Base-by-base conservation (phyloP, 1,140 invertebrate genomes). In the Nephotettix cincticeps region DNA sequence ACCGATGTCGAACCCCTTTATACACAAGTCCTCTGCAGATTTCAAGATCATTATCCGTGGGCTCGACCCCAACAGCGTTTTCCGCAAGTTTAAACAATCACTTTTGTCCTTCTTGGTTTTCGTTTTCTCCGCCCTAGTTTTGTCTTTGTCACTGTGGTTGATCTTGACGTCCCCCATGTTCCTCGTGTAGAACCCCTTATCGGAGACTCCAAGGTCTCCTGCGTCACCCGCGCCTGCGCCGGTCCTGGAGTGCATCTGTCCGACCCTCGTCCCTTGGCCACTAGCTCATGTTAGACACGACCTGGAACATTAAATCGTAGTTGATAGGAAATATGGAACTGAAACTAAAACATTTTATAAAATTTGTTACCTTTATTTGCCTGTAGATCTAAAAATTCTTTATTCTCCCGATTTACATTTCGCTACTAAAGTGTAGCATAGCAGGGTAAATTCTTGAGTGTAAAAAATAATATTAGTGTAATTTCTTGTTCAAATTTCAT, bases 11-110 rank as follows among this genome's bases (percentile, higher is more conserved):
- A 70, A 63, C 13, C 68, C 54, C 63, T 70, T 70, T 27, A 36
- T 43, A 25, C 68, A 70, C 68, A 70, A 43, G 28, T 70, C 61
- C 29, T 65, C 70, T 23, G 70, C 70, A 14, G 61, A 66, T 36
- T 66, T 65, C 23, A 66, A 36, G 29, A 71, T 51, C 23, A 66
- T 63, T 43, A 66, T 25, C 21, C 51, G 40, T 21, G 70, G 61
- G 47, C 70, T 65, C 17, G 70, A 63, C 1, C 40, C 32, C 9
- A 71, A 29, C 23, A 71, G 40, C 6, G 70, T 71, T 17, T 54
- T 65, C 27, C 51, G 25, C 2, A 71, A 27, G 47, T 66, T 66
- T 32, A 66, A 29, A 71, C 61, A 65, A 47, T 65, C 70, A 19
- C 51, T 65, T 21, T 70, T 63, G 23, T 63, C 32, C 23, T 61